Evolutionary conservation across 2,797 vertebrate genomes (phyloP).

Genomic region (Pseudomugil gertrudae): DNA sequence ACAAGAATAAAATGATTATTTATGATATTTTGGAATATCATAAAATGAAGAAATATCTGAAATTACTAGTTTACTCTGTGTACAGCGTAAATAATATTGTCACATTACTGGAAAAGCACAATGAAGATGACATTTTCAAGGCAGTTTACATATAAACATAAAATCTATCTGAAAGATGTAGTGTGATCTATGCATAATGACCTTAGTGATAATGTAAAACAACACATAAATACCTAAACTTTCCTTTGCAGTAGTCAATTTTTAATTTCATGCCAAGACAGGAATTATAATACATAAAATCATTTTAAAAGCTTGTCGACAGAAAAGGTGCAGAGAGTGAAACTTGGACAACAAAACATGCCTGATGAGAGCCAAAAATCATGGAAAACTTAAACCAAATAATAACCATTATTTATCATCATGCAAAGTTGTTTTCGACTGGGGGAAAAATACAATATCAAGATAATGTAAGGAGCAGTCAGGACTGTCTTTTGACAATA

Average conservation of each 20-base stretch:
- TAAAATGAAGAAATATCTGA: neutral
- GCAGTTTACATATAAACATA: no score
- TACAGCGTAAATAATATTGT: neutral
- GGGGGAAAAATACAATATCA: neutral
- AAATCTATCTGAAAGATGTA: neutral
- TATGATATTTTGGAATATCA: neutral
- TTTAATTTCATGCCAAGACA: neutral
- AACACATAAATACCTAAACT: neutral
- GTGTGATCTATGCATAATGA: neutral
- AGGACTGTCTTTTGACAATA: conserved; percentile 11
- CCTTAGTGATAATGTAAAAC: conserved; percentile 5
- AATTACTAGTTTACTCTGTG: neutral
- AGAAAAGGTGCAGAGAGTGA: neutral
- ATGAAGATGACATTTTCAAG: neutral
- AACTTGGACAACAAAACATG: no score
- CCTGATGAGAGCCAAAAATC: conserved; percentile 7
- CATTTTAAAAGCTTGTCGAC: neutral
- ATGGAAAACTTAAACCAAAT: conserved; percentile 7
- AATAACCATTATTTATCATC: neutral
- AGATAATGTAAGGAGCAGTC: neutral
- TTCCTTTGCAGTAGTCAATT: neutral
- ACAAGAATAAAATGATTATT: no score
- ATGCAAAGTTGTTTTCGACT: neutral
- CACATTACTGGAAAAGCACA: neutral
- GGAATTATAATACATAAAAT: neutral